These are phyloP conservation scores for Labia minor DNA, from an alignment of 2,888 invertebrate species.

Conservation along the genomic window DNA sequence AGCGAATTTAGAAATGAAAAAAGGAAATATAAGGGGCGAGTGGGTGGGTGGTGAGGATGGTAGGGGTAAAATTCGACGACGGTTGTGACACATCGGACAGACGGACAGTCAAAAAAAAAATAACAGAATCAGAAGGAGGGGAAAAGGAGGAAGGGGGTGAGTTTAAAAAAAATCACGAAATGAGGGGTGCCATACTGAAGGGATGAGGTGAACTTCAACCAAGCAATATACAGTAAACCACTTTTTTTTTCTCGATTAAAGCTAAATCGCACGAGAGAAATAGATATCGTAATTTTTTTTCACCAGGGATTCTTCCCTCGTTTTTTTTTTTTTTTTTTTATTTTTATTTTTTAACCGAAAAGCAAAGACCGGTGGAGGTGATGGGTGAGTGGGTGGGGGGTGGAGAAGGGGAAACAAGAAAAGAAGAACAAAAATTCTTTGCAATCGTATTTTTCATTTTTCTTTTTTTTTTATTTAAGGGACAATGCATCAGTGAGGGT, in stretches of 20 bases:
- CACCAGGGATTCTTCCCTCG: conserved; percentile 1
- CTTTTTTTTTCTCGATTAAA: conserved; percentile 8
- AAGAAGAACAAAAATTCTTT: background rate
- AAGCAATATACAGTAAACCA: conserved; percentile 9
- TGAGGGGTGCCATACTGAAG: too few relatives aligned
- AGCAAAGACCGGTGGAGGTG: too few relatives aligned
- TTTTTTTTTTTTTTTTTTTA: too few relatives aligned
- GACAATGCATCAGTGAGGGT: background rate
- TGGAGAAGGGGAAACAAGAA: background rate
- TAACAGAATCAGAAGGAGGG: background rate
- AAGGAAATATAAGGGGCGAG: too few relatives aligned
- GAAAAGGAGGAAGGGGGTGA: background rate
- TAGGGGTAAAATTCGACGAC: background rate
- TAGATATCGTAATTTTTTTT: conserved; percentile 13
- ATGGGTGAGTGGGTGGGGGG: too few relatives aligned
- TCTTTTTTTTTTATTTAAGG: background rate
- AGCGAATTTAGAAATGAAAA: background rate
- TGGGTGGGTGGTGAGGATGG: too few relatives aligned
- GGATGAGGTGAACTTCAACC: conserved; percentile 4
- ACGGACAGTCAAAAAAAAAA: background rate
- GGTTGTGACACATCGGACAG: conserved; percentile 1
- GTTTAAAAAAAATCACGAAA: background rate
- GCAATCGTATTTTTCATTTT: background rate
- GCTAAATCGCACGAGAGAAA: conserved; percentile 13
- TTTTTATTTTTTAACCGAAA: background rate